Evolutionary conservation across 2,888 invertebrate species (phyloP).

Genomic region (Steromphala cineraria): DNA sequence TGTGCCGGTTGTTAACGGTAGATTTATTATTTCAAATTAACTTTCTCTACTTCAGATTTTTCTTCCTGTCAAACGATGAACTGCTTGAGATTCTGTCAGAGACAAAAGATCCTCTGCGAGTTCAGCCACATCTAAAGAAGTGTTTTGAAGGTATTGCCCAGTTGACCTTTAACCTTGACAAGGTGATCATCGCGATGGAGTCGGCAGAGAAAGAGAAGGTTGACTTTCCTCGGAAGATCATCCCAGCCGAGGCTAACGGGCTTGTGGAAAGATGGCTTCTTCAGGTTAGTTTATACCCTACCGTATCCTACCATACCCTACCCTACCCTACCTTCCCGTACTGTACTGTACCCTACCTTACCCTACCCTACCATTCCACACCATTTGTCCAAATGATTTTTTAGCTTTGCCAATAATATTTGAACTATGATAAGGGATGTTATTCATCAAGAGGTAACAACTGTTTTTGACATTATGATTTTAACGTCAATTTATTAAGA

Average conservation of each 20-base stretch:
- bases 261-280: constrained; percentile 74
- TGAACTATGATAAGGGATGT: too few species aligned
- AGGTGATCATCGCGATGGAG: constrained; percentile 73
- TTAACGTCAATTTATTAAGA: too few species aligned
- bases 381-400: too few species aligned
- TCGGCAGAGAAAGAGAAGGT: constrained; percentile 74
- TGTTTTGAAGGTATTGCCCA: constrained; percentile 75
- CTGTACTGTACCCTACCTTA: too few species aligned
- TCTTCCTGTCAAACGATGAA: constrained; percentile 75
- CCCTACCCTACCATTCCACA: too few species aligned
- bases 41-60: constrained; percentile 68
- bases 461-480: too few species aligned
- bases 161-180: constrained; percentile 68
- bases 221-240: constrained; percentile 63
- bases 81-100: constrained; percentile 74
- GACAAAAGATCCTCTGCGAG: constrained; percentile 74
- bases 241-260: constrained; percentile 72
- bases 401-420: too few species aligned
- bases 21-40: too few species aligned
- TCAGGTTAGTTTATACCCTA: constrained; percentile 65
- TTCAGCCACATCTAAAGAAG: constrained; percentile 75
- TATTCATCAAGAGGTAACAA: too few species aligned
- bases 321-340: too few species aligned
- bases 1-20: too few species aligned
- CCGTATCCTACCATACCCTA: too few species aligned